Percentiles rank a stretch among this genome's conserved stretches.
Conservation (phyloP, 2,888 invertebrate species). For the Pinctada fucata region DNA sequence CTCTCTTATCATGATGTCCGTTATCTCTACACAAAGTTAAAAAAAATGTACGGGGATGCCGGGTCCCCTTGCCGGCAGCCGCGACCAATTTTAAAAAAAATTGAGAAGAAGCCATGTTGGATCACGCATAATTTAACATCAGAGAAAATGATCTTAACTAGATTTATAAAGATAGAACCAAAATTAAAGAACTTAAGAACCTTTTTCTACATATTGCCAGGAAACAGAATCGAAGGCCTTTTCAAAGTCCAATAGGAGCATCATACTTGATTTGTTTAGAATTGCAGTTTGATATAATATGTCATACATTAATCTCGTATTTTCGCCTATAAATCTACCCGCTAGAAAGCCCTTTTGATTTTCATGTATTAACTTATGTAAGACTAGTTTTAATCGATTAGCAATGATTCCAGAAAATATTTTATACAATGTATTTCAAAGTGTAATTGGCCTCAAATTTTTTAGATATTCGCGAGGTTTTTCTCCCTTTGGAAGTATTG, state of each 20-base stretch:
- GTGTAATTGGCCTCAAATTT: not conserved
- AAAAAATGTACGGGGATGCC: slow-evolving; percentile 26
- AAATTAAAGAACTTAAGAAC: slow-evolving; percentile 3
- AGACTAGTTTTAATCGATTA: not conserved
- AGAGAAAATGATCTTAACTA: slow-evolving; percentile 24
- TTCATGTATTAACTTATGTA: slow-evolving; percentile 2
- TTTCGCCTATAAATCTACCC: not conserved
- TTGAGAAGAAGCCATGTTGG: slow-evolving; percentile 28
- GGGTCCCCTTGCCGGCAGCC: slow-evolving; percentile 31
- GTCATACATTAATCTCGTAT: slow-evolving; percentile 34
- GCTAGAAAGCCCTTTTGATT: slow-evolving; percentile 8
- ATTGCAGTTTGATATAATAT: slow-evolving; percentile 26
- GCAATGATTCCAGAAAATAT: not conserved
- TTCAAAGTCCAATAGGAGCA: slow-evolving; percentile 39
- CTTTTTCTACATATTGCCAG: slow-evolving; percentile 7
- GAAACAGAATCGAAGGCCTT: slow-evolving; percentile 40
- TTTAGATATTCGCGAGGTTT: not conserved
- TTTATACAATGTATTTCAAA: not conserved
- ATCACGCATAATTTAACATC: slow-evolving; percentile 20
- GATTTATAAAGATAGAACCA: slow-evolving; percentile 24
- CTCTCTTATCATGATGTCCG: not conserved
- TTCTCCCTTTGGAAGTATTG: not conserved
- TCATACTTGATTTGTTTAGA: slow-evolving; percentile 19
- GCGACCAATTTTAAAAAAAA: slow-evolving; percentile 26
- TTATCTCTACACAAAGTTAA: slow-evolving; percentile 26